Conservation (phyloP, 2,113 vertebrate genomes). For the Naja naja region DNA sequence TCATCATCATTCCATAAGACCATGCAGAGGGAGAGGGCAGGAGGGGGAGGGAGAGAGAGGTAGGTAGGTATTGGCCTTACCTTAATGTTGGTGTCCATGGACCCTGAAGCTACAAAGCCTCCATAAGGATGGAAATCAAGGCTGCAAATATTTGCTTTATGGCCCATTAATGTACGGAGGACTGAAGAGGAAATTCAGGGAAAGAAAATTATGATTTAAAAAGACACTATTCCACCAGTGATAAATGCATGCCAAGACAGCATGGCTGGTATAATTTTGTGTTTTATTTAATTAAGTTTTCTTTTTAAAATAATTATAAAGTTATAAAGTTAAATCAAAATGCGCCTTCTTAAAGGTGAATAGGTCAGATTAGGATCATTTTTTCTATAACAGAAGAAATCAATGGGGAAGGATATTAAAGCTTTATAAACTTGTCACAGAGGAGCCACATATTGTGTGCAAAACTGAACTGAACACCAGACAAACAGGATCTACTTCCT, state of each 20-base stretch:
- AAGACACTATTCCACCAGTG: not conserved
- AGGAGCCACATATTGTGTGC: not conserved
- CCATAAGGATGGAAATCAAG: constrained; percentile 92
- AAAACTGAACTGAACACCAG: not conserved
- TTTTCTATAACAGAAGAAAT: not conserved
- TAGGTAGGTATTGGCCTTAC: constrained; percentile 59
- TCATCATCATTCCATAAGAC: not conserved
- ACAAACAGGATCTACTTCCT: not conserved
- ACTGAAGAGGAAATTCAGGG: constrained; percentile 66
- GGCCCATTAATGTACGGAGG: constrained; percentile 85
- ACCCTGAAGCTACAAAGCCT: constrained; percentile 89
- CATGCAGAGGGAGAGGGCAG: no score
- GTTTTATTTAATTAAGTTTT: not conserved
- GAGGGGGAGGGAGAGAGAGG: no score
- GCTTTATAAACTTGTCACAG: not conserved
- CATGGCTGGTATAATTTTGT: not conserved
- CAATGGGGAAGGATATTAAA: not conserved
- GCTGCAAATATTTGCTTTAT: constrained; percentile 92
- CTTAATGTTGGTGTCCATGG: constrained; percentile 95
- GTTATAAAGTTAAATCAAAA: not conserved
- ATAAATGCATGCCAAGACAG: not conserved
- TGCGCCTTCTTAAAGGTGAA: not conserved
- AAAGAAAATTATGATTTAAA: not conserved
- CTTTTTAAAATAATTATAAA: not conserved
- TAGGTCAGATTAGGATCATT: not conserved